Base-by-base conservation (phyloP, 2,113 vertebrate genomes). In the Zosterops hypoxanthus region DNA sequence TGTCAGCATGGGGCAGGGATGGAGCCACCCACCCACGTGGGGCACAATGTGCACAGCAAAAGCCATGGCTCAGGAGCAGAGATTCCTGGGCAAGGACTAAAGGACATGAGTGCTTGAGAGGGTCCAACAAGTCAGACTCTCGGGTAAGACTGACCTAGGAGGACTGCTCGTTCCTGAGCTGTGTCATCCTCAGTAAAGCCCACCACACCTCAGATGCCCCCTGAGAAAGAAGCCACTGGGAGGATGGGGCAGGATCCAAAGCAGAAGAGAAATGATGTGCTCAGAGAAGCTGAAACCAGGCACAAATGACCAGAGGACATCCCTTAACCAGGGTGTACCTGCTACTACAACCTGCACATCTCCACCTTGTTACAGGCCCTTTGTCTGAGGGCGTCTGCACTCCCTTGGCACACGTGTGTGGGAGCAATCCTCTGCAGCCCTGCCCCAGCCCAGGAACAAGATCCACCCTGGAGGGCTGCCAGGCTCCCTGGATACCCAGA, bases 21-120 rank as follows among this genome's bases (percentile, higher is more conserved):
- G 0, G 64, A 36, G 44, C 24, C n/a, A 73, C 22, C 9, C 42
- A 55, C 20, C 8, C 0, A 0, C 26, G n/a, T 0, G 8, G 18
- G 47, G 5, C 61, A 68, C 10, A 8, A 47, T 23, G 42, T 1
- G 2, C 68, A 46, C 1, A 2, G 69, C 39, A 39, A 24, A 50
- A 50, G 44, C 44, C 5, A 1, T 1, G 17, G 46, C 39, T 22
- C 23, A 59, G 29, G 2, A 25, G 24, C 46, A 76, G 60, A 82
- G n/a, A 53, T 24, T 26, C 36, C 33, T 3, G 4, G 49, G 34
- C 36, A 72, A 59, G 57, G 19, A 53, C 33, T 31, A 44, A 57
- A 53, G 41, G 16, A 77, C 6, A 57, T 1, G 0, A 64, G 19
- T 9, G 15, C 49, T 36, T 25, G 28, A 77, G 23, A n/a, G 8